Base-by-base conservation (phyloP, 2,113 vertebrate genomes). In the Trinectes maculatus region DNA sequence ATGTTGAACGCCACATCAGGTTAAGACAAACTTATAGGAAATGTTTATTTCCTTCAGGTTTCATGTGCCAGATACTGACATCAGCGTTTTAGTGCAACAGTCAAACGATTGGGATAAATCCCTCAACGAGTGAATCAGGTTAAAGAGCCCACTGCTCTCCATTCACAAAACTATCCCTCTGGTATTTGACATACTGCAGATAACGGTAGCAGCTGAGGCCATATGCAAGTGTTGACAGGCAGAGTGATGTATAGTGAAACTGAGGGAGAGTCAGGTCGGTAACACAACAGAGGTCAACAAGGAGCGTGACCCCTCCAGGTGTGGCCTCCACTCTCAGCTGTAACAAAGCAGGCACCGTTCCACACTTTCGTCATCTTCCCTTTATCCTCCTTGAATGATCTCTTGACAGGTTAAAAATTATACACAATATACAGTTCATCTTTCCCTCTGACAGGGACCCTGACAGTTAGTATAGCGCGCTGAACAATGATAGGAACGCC, bases 251-350 rank as follows among this genome's bases (percentile, higher is more conserved):
- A 64, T 73, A 21, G 74, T 22, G 49, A 81, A 78, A 39, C 71
- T 58, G 64, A 57, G 33, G 53, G 66, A 37, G 76, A 67, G 62
- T 65, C 53, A 66, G 65, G 61, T 66, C 74, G 29, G 68, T 24
- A 31, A 78, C 73, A 82, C 9, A 31, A 67, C 37, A 36, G 64
- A 85, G 90, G 82, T 89, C 88, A 90, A 88, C 82, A 83, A 70
- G 86, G 78, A 83, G 64, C 24, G 13, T 7, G 82, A 86, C 82
- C 85, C 80, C 85, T 88, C 59, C 86, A 90, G 88, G 87, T 91
- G 85, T 90, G 90, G 85, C 83, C 87, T 66, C 21, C 58, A 46
- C 59, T 19, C 85, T 77, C 49, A 64, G 73, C 65, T 79, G 37
- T 53, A 57, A 72, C 79, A 77, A 48, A 42, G 62, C 73, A 31